phyloP scores from a whole-genome alignment of 2,888 invertebrate species.

The Sepioteuthis lessoniana region DNA sequence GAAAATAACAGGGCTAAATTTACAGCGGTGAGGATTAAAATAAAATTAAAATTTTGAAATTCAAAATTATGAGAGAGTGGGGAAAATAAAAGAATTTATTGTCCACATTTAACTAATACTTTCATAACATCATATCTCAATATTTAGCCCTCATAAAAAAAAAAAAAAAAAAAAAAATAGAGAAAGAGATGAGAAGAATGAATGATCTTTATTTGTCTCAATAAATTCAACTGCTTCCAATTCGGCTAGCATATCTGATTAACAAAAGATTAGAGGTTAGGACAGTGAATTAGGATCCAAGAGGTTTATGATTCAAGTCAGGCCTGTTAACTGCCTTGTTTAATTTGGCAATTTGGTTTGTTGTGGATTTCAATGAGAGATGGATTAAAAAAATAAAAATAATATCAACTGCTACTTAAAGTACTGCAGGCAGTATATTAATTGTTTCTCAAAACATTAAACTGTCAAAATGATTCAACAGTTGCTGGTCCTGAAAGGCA shows the following conservation, averaged over 20 bases:
- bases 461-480: no score
- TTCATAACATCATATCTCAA: background rate
- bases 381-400: no score
- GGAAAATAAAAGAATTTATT: background rate
- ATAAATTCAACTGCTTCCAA: background rate
- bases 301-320: background rate
- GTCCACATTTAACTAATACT: background rate
- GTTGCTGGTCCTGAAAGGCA: no score
- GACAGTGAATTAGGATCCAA: background rate
- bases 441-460: no score
- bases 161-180: accelerated
- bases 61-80: no score
- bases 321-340: no score
- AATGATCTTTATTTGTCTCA: background rate
- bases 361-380: no score
- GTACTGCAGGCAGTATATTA: no score
- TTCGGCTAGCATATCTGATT: background rate
- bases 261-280: background rate
- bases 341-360: no score
- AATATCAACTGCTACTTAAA: no score
- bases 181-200: background rate
- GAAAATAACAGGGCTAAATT: no score
- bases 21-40: background rate
- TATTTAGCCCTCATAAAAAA: no score
- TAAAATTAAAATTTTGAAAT: background rate